A percentile compares a stretch with the other conserved stretches of the same genome.
Conservation (phyloP, 2,797 vertebrate species). For the Scarus forsteni region DNA sequence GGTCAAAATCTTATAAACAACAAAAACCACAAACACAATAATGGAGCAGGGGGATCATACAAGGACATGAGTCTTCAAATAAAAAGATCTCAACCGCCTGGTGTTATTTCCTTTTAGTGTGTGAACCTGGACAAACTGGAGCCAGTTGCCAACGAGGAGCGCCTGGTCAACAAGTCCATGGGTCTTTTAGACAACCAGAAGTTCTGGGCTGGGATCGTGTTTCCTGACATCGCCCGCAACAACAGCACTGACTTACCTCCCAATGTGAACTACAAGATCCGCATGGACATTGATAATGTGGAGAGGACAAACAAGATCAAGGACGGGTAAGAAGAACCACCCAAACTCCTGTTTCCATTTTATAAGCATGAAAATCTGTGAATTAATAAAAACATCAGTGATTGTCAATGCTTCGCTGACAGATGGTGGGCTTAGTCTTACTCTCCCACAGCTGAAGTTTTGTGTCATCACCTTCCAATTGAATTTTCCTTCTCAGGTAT, state of each 20-base stretch:
- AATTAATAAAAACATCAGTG: too few species aligned
- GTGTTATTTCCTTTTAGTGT: slow-evolving; percentile 83
- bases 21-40: neutral
- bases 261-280: slow-evolving; percentile 97
- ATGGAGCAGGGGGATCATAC: neutral
- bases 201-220: slow-evolving; percentile 98
- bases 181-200: slow-evolving; percentile 91
- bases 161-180: slow-evolving; percentile 94
- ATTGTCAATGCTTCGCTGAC: too few species aligned
- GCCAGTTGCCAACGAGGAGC: slow-evolving; percentile 91
- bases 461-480: neutral
- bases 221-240: slow-evolving; percentile 85
- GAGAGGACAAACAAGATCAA: slow-evolving; percentile 99
- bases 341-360: neutral
- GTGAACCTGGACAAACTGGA: slow-evolving; percentile 97
- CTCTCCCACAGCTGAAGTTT: neutral
- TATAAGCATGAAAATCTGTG: too few species aligned
- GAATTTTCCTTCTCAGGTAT: slow-evolving; percentile 82
- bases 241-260: slow-evolving; percentile 87
- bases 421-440: too few species aligned
- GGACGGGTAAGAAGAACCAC: slow-evolving; percentile 87
- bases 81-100: neutral
- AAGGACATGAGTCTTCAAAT: neutral
- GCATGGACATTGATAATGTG: slow-evolving; percentile 99
- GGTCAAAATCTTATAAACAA: too few species aligned